These are phyloP conservation scores for Koerneria pararmatus DNA, from an alignment of 2,888 invertebrate species.

Conservation along the genomic window DNA sequence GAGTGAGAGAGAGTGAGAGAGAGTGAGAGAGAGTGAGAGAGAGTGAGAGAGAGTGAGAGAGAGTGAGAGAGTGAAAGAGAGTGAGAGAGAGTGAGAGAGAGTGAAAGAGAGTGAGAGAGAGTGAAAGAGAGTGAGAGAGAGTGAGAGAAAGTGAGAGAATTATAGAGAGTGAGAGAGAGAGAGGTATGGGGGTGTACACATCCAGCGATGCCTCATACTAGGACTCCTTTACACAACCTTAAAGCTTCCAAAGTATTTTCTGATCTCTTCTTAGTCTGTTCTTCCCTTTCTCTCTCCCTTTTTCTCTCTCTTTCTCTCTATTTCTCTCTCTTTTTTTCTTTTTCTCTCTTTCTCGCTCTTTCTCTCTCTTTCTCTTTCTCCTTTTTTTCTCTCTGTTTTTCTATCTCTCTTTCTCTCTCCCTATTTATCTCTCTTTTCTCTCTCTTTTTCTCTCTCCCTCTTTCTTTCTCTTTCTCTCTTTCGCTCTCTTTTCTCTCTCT, in stretches of 20 bases:
- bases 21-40: background rate
- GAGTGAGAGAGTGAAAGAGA: background rate
- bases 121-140: background rate
- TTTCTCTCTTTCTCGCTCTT: background rate
- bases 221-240: too few relatives aligned
- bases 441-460: background rate
- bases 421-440: background rate
- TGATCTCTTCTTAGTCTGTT: background rate
- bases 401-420: background rate
- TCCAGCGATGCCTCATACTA: too few relatives aligned
- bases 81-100: background rate
- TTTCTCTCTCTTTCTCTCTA: background rate
- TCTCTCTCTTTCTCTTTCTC: background rate
- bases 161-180: too few relatives aligned
- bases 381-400: background rate
- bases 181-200: too few relatives aligned
- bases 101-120: background rate
- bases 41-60: background rate
- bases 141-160: slow-evolving; percentile 3
- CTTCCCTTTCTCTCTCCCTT: background rate
- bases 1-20: background rate
- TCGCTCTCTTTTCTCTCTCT: background rate
- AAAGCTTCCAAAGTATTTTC: too few relatives aligned
- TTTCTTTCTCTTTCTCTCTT: background rate
- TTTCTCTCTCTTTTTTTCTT: background rate